Conservation (phyloP, 1,140 invertebrate species). For the Pseudomyrmex gracilis region DNA sequence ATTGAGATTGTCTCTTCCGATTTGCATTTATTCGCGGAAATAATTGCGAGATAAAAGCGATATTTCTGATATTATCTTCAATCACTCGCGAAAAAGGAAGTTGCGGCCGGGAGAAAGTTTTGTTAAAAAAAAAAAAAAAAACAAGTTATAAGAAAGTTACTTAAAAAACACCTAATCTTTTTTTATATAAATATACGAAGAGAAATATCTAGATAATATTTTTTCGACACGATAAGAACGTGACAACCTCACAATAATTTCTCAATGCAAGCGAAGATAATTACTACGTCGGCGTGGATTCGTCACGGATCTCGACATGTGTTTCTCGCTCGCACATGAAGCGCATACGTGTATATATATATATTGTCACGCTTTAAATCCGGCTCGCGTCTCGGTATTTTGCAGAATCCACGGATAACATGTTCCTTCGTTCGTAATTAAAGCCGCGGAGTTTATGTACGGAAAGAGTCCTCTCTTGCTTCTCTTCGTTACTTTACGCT, state of each 20-base stretch:
- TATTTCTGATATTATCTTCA: slow-evolving; percentile 2
- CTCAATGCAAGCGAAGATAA: slow-evolving; percentile 19
- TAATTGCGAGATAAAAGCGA: slow-evolving; percentile 13
- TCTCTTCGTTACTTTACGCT: slow-evolving; percentile 12
- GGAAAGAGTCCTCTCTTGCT: neutral
- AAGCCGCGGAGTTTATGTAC: slow-evolving; percentile 13
- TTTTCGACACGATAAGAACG: neutral
- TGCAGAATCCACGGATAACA: slow-evolving; percentile 30
- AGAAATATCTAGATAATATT: neutral
- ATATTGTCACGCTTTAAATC: slow-evolving; percentile 33
- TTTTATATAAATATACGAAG: neutral
- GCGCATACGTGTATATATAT: neutral
- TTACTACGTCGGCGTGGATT: slow-evolving; percentile 29
- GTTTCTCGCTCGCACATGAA: neutral
- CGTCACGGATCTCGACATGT: slow-evolving; percentile 30
- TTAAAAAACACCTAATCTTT: too few relatives aligned
- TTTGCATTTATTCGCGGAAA: neutral
- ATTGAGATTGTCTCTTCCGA: neutral
- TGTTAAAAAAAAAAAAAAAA: too few relatives aligned
- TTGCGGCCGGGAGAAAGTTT: too few relatives aligned
- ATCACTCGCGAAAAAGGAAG: too few relatives aligned
- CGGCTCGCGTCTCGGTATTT: slow-evolving; percentile 19
- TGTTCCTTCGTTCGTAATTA: slow-evolving; percentile 24
- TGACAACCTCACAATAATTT: slow-evolving; percentile 16
- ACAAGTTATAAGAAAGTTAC: too few relatives aligned